phyloP scores from a whole-genome alignment of 2,888 invertebrate species.

The Pilophorus perplexus region DNA sequence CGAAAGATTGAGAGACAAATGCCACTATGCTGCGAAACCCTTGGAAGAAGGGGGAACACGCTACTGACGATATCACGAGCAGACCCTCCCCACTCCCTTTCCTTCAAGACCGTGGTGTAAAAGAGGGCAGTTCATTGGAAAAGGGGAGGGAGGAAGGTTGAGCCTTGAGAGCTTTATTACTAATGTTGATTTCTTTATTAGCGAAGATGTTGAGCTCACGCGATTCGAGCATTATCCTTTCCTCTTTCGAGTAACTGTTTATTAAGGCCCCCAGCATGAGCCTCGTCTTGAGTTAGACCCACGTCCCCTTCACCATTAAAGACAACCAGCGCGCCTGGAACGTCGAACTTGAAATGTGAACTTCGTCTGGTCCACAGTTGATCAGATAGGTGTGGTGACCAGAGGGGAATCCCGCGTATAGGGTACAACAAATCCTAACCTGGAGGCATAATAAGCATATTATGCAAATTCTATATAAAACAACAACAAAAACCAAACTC shows the following conservation, averaged over 20 bases:
- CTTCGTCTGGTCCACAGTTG: too few species aligned
- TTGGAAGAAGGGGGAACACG: too few species aligned
- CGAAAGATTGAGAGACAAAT: slow-evolving; percentile 37
- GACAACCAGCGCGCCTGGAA: slow-evolving; percentile 2
- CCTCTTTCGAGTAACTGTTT: slow-evolving; percentile 34
- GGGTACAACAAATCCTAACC: too few species aligned
- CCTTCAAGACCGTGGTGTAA: neutral
- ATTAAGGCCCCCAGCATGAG: slow-evolving; percentile 18
- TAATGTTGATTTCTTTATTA: slow-evolving; percentile 38
- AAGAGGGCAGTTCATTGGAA: too few species aligned
- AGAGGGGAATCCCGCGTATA: too few species aligned
- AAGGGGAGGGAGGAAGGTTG: too few species aligned
- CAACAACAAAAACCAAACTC: too few species aligned
- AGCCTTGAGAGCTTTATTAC: slow-evolving; percentile 37
- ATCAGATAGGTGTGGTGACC: too few species aligned
- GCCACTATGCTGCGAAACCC: too few species aligned
- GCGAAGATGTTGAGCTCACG: slow-evolving; percentile 34
- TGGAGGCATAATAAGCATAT: too few species aligned
- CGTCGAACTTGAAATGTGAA: slow-evolving; percentile 12
- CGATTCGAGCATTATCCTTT: slow-evolving; percentile 35
- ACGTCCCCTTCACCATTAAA: too few species aligned
- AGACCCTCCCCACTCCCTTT: neutral
- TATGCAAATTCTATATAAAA: too few species aligned
- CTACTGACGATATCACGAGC: slow-evolving; percentile 21
- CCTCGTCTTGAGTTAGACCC: slow-evolving; percentile 15